Conservation (phyloP, 2,113 vertebrate species). For the Caracal caracal region DNA sequence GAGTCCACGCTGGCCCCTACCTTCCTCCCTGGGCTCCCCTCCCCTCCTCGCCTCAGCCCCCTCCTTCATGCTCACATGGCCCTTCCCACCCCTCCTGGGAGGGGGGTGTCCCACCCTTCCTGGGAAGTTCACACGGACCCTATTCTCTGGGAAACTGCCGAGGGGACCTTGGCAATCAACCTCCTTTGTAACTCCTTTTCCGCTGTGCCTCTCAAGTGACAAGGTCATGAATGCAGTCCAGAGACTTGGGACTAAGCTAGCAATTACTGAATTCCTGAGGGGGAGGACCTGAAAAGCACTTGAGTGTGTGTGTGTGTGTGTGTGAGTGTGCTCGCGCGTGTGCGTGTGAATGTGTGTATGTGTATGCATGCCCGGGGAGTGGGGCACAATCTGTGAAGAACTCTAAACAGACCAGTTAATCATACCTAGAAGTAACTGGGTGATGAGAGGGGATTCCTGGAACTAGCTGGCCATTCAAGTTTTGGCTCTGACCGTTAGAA, state of each 20-base stretch:
- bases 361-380: neutral
- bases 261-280: neutral
- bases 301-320: neutral
- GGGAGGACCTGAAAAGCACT: neutral
- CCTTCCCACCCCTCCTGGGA: neutral
- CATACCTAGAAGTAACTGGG: neutral
- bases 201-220: neutral
- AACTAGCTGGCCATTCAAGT: too few relatives aligned
- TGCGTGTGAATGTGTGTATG: neutral
- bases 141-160: neutral
- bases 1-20: fast-evolving
- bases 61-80: neutral
- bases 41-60: neutral
- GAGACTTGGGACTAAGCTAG: neutral
- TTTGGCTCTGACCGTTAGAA: neutral
- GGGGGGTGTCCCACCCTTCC: neutral
- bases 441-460: neutral
- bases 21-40: neutral
- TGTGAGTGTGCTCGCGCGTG: neutral
- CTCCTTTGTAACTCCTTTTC: neutral
- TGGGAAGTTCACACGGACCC: neutral
- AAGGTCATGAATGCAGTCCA: neutral
- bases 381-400: neutral
- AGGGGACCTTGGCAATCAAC: neutral
- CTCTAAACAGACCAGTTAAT: neutral